phyloP scores from a whole-genome alignment of 2,113 vertebrate species.

The Sterna hirundo region DNA sequence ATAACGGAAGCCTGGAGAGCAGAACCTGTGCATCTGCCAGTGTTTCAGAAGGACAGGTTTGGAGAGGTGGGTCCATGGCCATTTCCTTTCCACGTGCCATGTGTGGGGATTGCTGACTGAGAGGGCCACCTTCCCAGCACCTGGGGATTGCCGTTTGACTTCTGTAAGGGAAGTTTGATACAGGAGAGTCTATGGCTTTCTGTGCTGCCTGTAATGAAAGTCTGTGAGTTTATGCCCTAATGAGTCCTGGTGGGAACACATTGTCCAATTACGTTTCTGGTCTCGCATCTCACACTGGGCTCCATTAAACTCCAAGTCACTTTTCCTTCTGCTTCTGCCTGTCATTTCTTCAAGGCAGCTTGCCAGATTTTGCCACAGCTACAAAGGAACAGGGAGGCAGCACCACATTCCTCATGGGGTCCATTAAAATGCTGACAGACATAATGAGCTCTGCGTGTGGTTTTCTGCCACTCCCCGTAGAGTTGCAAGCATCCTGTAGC shows the following conservation, averaged over 20 bases:
- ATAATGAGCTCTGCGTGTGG: neutral
- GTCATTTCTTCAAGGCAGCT: neutral
- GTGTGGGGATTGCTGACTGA: neutral
- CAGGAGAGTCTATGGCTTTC: neutral
- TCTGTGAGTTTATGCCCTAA: neutral
- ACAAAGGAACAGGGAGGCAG: neutral
- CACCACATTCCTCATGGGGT: neutral
- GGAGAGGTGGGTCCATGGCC: too few species aligned
- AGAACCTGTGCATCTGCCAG: neutral
- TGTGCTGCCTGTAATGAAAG: neutral
- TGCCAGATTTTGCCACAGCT: neutral
- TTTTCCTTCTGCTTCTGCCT: neutral
- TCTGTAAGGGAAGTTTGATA: rapidly evolving
- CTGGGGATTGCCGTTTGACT: neutral
- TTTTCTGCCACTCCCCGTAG: neutral
- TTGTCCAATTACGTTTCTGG: rapidly evolving
- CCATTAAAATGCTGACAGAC: neutral
- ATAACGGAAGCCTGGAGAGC: neutral
- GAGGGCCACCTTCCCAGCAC: rapidly evolving
- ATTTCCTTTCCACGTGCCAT: rapidly evolving
- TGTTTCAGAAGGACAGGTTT: neutral
- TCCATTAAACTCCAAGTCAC: neutral
- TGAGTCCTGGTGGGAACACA: neutral
- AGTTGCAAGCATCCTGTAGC: neutral
- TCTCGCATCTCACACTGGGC: neutral